Evolutionary conservation across 2,888 invertebrate genomes (phyloP).

Genomic region (Boloria selene): DNA sequence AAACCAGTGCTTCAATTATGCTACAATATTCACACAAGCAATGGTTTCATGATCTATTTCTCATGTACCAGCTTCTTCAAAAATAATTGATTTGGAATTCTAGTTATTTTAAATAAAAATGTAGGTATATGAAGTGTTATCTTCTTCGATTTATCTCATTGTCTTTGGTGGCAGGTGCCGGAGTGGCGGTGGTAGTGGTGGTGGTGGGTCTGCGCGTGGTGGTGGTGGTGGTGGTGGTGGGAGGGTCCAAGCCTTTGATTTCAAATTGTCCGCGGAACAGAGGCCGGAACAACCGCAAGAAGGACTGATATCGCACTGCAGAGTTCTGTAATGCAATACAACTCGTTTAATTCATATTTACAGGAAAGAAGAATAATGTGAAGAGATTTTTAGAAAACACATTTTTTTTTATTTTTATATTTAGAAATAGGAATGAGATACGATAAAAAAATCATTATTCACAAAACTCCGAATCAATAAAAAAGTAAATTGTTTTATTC

Average conservation of each 20-base stretch:
- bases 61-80: too few species aligned
- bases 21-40: background rate
- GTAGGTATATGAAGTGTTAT: background rate
- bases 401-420: too few species aligned
- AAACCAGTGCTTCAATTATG: background rate
- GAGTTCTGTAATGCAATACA: slow-evolving; percentile 85
- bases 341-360: background rate
- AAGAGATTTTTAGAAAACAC: too few species aligned
- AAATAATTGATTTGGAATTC: too few species aligned
- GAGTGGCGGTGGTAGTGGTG: slow-evolving; percentile 43
- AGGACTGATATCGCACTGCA: slow-evolving; percentile 87
- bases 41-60: too few species aligned
- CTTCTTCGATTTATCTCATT: slow-evolving; percentile 32
- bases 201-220: slow-evolving; percentile 60
- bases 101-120: background rate
- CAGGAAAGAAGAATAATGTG: too few species aligned
- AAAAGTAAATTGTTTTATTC: too few species aligned
- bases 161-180: slow-evolving; percentile 33
- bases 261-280: slow-evolving; percentile 87
- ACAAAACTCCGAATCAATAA: too few species aligned
- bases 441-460: too few species aligned
- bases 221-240: slow-evolving; percentile 81
- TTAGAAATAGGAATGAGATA: too few species aligned
- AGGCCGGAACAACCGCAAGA: slow-evolving; percentile 88
- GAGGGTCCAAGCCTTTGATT: slow-evolving; percentile 86